Evolutionary conservation across 2,888 invertebrate genomes (phyloP).

Genomic region (Andrena bicolor): DNA sequence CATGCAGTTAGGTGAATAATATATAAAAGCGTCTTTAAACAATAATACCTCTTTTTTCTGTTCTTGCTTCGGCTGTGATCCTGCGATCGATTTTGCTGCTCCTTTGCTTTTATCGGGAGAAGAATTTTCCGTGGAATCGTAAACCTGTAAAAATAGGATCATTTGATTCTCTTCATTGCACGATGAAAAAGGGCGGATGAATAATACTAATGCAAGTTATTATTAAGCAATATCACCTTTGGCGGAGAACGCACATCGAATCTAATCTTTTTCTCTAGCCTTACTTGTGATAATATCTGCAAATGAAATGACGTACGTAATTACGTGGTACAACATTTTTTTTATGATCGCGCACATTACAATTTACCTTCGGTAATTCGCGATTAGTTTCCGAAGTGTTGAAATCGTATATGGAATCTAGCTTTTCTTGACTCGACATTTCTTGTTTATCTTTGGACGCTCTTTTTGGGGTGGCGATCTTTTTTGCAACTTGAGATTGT

Average conservation of each 20-base stretch:
- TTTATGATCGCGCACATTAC: neutral
- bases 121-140: neutral
- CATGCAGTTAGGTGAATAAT: neutral
- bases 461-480: neutral
- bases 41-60: constrained; percentile 30
- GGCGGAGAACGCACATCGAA: constrained; percentile 5
- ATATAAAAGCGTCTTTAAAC: neutral
- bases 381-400: neutral
- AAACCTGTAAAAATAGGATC: constrained; percentile 14
- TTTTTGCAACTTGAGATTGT: constrained; percentile 7
- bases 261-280: neutral
- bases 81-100: neutral
- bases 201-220: too few relatives aligned
- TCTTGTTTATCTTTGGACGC: neutral
- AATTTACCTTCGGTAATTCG: constrained; percentile 26
- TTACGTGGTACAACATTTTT: neutral
- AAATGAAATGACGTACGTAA: constrained; percentile 6
- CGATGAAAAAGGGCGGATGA: too few relatives aligned
- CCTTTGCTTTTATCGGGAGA: neutral
- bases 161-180: neutral
- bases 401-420: constrained; percentile 32
- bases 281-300: neutral
- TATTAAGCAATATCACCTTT: constrained; percentile 12
- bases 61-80: neutral
- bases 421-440: neutral